phyloP scores from a whole-genome alignment of 2,888 invertebrate genomes.

The Synanthedon andrenaeformis region DNA sequence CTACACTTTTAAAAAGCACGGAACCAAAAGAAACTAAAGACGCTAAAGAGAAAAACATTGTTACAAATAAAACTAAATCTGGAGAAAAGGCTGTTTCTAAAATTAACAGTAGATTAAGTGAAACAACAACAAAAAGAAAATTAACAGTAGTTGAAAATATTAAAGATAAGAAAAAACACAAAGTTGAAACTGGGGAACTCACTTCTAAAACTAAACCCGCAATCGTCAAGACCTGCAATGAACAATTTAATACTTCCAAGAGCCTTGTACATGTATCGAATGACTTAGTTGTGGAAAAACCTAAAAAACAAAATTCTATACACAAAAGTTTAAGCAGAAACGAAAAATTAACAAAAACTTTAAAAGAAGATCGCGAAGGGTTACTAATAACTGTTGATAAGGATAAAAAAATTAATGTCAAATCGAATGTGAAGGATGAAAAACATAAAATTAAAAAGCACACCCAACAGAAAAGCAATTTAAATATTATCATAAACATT shows the following conservation, averaged over 20 bases:
- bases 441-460: conserved; percentile 7
- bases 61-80: too few relatives aligned
- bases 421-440: not conserved
- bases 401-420: conserved; percentile 1
- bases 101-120: too few relatives aligned
- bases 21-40: too few relatives aligned
- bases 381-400: conserved; percentile 17
- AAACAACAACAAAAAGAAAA: too few relatives aligned
- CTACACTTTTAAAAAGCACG: too few relatives aligned
- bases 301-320: not conserved
- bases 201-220: too few relatives aligned
- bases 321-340: not conserved
- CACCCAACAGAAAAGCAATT: conserved; percentile 15
- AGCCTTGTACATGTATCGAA: not conserved
- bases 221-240: not conserved
- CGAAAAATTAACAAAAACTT: not conserved
- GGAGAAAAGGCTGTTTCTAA: too few relatives aligned
- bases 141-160: too few relatives aligned
- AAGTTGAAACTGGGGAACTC: too few relatives aligned
- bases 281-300: not conserved
- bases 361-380: conserved; percentile 11
- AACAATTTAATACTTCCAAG: not conserved
- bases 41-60: too few relatives aligned
- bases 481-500: conserved; percentile 34
- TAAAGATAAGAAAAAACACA: too few relatives aligned